phyloP scores from a whole-genome alignment of 1,140 invertebrate genomes.

The Stenopsyche tienmushanensis region DNA sequence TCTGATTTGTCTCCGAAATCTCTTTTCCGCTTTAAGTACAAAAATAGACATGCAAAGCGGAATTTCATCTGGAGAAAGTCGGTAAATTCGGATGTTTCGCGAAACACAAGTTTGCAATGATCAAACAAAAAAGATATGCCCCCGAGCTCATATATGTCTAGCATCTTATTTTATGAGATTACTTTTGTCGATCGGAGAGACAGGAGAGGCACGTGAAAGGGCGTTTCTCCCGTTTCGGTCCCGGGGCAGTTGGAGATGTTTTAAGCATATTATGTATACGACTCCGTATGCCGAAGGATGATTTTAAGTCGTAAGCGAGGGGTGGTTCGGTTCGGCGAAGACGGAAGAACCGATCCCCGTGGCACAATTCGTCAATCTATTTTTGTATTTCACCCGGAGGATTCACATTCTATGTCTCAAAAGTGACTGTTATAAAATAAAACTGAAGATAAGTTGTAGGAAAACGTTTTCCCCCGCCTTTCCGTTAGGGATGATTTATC shows the following conservation, averaged over 20 bases:
- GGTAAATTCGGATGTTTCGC: neutral
- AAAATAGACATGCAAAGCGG: too few species aligned
- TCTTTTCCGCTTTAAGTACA: too few species aligned
- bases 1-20: too few species aligned
- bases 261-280: slow-evolving; percentile 31
- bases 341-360: slow-evolving; percentile 20
- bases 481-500: slow-evolving; percentile 36
- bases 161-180: slow-evolving; percentile 39
- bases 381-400: slow-evolving; percentile 37
- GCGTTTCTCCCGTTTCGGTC: slow-evolving; percentile 16
- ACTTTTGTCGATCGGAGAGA: slow-evolving; percentile 31
- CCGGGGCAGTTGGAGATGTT: slow-evolving; percentile 11
- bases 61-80: too few species aligned
- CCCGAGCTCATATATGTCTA: slow-evolving; percentile 21
- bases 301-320: too few species aligned
- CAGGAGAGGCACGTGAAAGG: slow-evolving; percentile 29
- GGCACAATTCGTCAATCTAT: slow-evolving; percentile 38
- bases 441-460: slow-evolving; percentile 25
- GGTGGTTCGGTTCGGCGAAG: too few species aligned
- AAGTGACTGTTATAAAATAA: slow-evolving; percentile 38
- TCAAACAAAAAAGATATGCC: slow-evolving; percentile 27
- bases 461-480: slow-evolving; percentile 11
- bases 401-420: slow-evolving; percentile 29
- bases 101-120: slow-evolving; percentile 19
- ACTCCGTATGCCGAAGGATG: slow-evolving; percentile 1